Evolutionary conservation across 2,797 vertebrate species (phyloP), one percentile per base, ranked within the genome.

Genomic region (Parauchenoglanis punctatus): DNA sequence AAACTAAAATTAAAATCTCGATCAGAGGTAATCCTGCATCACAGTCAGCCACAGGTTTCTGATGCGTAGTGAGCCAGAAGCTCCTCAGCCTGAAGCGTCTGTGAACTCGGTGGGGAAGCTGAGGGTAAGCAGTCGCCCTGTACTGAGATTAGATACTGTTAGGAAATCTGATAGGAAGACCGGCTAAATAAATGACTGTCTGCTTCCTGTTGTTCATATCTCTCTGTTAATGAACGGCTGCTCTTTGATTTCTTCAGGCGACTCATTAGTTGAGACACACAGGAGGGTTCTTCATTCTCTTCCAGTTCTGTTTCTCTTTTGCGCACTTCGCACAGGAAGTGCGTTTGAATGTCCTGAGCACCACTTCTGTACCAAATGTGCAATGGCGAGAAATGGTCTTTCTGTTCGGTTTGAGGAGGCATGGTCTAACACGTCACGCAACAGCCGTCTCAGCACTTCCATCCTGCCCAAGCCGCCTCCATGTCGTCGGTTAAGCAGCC

Each of bases 211-310:
- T 40, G 13, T 46, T 59, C 68, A 10, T 87, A 8, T 87, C 44
- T 20, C 20, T 31, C 59, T 84, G 82, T 70, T 70, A 75, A 65
- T 83, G 70, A 83, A 87, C 54, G 70, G 56, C 80, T 83, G 70
- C 68, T 75, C 35, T 82, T 18, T 81, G 44, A 61, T 31, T 35
- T 73, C 35, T 72, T 81, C 65, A 82, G 61, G 25, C 86, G 78
- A 80, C 84, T 84, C 75, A 58, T 87, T 83, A 67, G 12, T 67
- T 76, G 28, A 75, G 61, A 4, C 13, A 3, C 70, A 86, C 85
- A 59, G 59, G 77, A 77, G 49, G 59, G 61, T 84, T 87, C 78
- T 78, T 87, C 31, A 82, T 75, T 75, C 40, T 18, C 52, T 54
- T 44, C 58, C 58, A 23, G 49, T 56, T 54, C 13, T 31, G 31